phyloP scores from a whole-genome alignment of 2,113 vertebrate species.

The Sander lucioperca region DNA sequence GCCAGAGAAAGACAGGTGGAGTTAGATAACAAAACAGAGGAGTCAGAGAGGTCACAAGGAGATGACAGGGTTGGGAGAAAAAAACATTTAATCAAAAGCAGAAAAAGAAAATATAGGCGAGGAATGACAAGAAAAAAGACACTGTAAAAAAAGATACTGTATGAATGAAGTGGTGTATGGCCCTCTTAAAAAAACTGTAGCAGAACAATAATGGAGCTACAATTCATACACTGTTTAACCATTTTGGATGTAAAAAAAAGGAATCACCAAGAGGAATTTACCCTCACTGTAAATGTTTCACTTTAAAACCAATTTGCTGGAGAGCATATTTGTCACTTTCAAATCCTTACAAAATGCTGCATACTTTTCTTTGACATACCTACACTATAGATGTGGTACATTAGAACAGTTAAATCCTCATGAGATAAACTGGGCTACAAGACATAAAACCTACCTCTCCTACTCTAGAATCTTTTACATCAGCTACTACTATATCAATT shows the following conservation, averaged over 20 bases:
- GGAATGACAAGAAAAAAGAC: neutral
- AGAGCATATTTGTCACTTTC: neutral
- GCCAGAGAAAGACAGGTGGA: neutral
- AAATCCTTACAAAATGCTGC: neutral
- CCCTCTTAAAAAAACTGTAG: neutral
- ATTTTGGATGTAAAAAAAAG: neutral
- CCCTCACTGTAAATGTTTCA: neutral
- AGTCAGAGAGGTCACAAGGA: neutral
- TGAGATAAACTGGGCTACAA: neutral
- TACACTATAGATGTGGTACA: neutral
- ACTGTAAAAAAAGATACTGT: no score
- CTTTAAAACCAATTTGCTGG: neutral
- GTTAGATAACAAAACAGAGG: conserved; percentile 5
- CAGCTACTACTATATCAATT: neutral
- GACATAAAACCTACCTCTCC: neutral
- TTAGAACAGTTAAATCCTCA: neutral
- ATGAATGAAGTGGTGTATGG: neutral
- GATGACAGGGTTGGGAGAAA: neutral
- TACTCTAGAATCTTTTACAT: neutral
- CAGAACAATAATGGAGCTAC: neutral
- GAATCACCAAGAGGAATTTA: neutral
- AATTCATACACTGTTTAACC: neutral
- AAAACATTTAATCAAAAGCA: neutral
- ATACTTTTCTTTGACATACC: neutral
- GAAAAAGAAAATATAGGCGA: neutral